phyloP scores from a whole-genome alignment of 2,797 vertebrate genomes.

The Darevskia nairensis region DNA sequence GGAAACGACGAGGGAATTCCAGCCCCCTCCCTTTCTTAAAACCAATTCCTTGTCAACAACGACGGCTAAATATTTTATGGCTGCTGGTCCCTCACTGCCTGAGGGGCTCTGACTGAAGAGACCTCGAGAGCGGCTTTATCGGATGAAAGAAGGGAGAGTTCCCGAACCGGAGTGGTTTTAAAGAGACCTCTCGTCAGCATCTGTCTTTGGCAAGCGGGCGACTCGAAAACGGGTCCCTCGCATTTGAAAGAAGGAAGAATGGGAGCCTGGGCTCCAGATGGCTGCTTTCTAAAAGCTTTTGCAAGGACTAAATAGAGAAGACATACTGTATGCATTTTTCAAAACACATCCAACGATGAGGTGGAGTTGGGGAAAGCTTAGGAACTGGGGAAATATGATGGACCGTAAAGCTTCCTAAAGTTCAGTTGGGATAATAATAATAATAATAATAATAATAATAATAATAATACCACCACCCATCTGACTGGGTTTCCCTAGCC shows the following conservation, averaged over 20 bases:
- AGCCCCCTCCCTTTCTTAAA: constrained; percentile 84
- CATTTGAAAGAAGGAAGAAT: not conserved
- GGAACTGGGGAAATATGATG: not conserved
- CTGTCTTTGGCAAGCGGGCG: not conserved
- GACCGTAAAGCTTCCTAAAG: not conserved
- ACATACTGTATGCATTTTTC: not conserved
- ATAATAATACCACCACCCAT: no score
- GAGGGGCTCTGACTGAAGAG: constrained; percentile 79
- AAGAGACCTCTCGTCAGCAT: constrained; percentile 27
- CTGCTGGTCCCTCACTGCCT: constrained; percentile 79
- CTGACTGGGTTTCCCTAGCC: no score
- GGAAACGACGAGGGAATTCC: constrained; percentile 81
- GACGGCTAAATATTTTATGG: constrained; percentile 90
- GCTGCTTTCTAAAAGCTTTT: not conserved
- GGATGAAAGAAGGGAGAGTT: constrained; percentile 83
- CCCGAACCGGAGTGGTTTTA: constrained; percentile 47
- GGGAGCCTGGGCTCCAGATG: not conserved
- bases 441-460: no score
- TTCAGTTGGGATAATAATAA: no score
- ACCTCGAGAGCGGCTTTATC: constrained; percentile 81
- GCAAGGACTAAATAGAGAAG: constrained; percentile 31
- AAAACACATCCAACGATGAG: not conserved
- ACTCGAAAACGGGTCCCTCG: not conserved
- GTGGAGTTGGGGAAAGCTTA: not conserved
- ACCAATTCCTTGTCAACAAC: constrained; percentile 89